Percentiles rank a stretch among this genome's conserved stretches.
phyloP scores from a whole-genome alignment of 2,113 vertebrate species.

The Merops nubicus region DNA sequence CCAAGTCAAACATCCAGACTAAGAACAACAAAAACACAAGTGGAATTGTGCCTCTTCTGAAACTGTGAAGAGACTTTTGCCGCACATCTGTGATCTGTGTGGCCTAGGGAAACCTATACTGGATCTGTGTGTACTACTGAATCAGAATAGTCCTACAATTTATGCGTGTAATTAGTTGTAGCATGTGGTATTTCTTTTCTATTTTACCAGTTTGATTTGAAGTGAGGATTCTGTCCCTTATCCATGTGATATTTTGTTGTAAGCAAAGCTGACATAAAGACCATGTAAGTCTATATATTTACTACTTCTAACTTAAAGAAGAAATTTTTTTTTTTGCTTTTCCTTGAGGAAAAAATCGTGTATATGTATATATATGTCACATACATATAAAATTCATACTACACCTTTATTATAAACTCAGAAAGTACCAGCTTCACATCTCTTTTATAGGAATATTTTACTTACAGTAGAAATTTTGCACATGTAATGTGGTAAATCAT shows the following conservation, averaged over 20 bases:
- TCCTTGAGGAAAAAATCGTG: too few species aligned
- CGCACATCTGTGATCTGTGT: neutral
- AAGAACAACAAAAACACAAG: neutral
- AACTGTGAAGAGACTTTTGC: neutral
- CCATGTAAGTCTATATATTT: neutral
- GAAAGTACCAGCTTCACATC: neutral
- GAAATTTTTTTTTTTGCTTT: neutral
- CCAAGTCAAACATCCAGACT: neutral
- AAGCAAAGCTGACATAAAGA: neutral
- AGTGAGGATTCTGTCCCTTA: neutral
- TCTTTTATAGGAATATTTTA: neutral
- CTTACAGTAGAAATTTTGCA: neutral
- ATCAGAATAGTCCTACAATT: neutral
- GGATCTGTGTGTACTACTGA: neutral
- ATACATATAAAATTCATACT: neutral
- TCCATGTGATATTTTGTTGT: neutral
- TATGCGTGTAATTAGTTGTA: neutral
- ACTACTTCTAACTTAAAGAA: neutral
- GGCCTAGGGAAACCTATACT: neutral
- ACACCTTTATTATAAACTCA: neutral
- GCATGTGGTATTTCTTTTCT: neutral
- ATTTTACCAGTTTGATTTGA: neutral
- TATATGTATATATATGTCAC: too few species aligned
- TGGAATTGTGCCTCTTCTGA: neutral
- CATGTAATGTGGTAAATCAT: neutral